Conservation (phyloP, 2,113 vertebrate genomes). For the Bombycilla garrulus region DNA sequence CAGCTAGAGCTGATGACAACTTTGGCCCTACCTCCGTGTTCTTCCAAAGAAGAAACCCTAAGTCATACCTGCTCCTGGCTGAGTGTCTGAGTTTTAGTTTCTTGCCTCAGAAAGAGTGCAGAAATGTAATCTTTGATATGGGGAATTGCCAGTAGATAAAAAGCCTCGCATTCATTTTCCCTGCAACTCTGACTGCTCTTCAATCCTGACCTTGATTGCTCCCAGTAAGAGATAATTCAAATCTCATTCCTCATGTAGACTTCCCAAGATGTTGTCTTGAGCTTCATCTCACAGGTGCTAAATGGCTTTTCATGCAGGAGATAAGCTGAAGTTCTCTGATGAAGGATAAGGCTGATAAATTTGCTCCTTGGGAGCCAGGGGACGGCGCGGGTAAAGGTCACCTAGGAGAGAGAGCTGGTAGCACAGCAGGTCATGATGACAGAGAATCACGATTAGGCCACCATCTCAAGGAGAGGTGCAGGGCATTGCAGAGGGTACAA, state of each 20-base stretch:
- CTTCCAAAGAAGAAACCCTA: background rate
- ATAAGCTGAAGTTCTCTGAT: background rate
- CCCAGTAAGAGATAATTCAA: background rate
- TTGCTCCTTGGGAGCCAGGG: background rate
- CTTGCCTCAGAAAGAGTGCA: background rate
- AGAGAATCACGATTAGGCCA: background rate
- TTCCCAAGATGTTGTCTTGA: background rate
- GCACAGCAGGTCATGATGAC: background rate
- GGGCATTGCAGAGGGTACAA: background rate
- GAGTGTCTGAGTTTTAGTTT: background rate
- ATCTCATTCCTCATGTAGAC: background rate
- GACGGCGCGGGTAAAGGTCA: background rate
- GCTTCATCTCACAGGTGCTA: background rate
- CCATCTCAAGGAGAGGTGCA: background rate
- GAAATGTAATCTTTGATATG: background rate
- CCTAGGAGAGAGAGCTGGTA: background rate
- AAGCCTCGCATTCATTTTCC: background rate
- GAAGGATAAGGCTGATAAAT: background rate
- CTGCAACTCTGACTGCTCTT: background rate
- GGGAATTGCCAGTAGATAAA: background rate
- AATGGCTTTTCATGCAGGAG: background rate
- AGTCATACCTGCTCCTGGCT: background rate
- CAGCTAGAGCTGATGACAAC: background rate
- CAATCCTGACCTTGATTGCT: background rate
- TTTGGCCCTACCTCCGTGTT: background rate